Conservation (phyloP, 2,888 invertebrate genomes). For the Mesopsocus fuscifrons region DNA sequence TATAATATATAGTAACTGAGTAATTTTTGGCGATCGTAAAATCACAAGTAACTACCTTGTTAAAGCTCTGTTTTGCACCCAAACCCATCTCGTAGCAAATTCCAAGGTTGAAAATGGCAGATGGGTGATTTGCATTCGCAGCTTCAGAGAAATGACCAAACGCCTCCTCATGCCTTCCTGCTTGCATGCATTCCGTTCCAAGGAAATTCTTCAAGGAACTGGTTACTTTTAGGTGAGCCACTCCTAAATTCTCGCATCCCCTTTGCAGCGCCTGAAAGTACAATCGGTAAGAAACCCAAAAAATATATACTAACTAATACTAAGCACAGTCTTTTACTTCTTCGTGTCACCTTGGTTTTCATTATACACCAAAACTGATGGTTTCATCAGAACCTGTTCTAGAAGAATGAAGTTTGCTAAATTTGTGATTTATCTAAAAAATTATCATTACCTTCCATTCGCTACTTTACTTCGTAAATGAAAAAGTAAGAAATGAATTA, state of each 20-base stretch:
- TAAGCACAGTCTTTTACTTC: not conserved
- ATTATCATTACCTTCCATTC: no score
- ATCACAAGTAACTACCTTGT: no score
- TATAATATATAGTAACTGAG: no score
- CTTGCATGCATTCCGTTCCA: constrained; percentile 37
- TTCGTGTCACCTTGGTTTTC: no score
- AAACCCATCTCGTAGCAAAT: constrained; percentile 47
- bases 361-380: no score
- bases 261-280: not conserved
- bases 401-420: no score
- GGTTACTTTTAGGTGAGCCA: constrained; percentile 30
- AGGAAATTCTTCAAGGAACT: constrained; percentile 39
- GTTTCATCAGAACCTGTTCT: no score
- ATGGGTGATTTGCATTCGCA: constrained; percentile 35
- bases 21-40: no score
- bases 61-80: constrained; percentile 37
- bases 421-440: no score
- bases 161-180: constrained; percentile 34
- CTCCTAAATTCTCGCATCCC: constrained; percentile 14
- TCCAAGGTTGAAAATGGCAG: constrained; percentile 46
- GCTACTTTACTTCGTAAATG: no score
- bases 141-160: constrained; percentile 34
- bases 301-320: not conserved
- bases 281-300: not conserved
- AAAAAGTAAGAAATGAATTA: no score